Percentiles rank a stretch among this genome's conserved stretches.
Evolutionary conservation across 37 sponge, comb jelly and placozoan species (phyloP).

Genomic region (Mnemiopsis leidyi): DNA sequence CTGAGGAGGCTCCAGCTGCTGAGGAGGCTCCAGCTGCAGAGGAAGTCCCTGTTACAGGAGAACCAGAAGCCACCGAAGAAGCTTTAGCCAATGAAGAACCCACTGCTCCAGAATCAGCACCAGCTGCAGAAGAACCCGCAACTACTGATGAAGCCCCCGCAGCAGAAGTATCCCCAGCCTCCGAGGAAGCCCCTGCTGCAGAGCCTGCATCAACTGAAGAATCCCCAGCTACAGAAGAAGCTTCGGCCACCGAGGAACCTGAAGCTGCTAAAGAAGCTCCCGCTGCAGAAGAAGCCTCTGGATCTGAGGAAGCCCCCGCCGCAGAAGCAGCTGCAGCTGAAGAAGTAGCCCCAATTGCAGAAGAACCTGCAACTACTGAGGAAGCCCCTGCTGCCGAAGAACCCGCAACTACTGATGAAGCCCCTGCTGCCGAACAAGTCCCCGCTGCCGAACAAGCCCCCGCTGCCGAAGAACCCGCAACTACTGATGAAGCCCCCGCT

Average conservation of each 20-base stretch:
- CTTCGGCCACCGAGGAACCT: neutral
- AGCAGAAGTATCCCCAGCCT: neutral
- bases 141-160: neutral
- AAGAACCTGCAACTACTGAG: neutral
- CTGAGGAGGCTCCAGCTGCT: constrained; percentile 12
- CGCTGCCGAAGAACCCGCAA: constrained; percentile 1
- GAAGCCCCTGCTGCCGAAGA: constrained; percentile 13
- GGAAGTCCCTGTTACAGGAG: neutral
- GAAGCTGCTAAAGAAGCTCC: neutral
- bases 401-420: constrained; percentile 1
- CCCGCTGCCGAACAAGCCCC: neutral
- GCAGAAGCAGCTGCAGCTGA: neutral
- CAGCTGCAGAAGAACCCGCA: neutral
- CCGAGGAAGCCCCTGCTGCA: neutral
- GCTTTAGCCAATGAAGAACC: neutral
- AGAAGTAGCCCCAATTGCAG: neutral
- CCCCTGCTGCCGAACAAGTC: neutral
- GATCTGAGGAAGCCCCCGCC: constrained; percentile 13
- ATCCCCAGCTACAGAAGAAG: neutral
- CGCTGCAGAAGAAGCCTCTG: neutral
- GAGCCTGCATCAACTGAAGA: neutral
- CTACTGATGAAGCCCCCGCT: neutral
- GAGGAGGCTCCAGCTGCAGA: neutral
- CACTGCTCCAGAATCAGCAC: neutral
- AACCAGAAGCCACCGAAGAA: neutral